phyloP scores from a whole-genome alignment of 2,797 vertebrate genomes.

The Rhinophrynus dorsalis region DNA sequence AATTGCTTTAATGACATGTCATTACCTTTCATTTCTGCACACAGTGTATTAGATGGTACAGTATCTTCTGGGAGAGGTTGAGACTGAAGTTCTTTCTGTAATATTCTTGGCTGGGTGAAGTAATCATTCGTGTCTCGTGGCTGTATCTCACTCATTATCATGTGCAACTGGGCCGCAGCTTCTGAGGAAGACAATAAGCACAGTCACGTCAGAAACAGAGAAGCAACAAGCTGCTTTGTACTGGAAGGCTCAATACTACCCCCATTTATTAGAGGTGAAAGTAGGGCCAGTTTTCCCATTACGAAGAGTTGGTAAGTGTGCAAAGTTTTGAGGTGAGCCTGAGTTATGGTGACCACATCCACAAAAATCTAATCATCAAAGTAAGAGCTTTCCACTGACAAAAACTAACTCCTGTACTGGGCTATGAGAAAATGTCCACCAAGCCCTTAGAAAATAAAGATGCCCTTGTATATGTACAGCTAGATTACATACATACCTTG shows the following conservation, averaged over 20 bases:
- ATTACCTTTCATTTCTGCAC: constrained; percentile 63
- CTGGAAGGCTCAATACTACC: neutral
- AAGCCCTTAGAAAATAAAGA: no score
- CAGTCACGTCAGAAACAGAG: neutral
- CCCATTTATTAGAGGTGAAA: no score
- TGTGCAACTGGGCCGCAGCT: constrained; percentile 77
- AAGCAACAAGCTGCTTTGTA: constrained; percentile 21
- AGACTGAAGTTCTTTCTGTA: constrained; percentile 66
- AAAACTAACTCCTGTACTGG: no score
- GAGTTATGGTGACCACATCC: no score
- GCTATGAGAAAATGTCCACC: no score
- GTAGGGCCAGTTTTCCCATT: no score
- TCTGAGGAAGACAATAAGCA: constrained; percentile 63
- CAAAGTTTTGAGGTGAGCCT: no score
- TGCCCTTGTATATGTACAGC: no score
- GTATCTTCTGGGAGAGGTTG: constrained; percentile 51
- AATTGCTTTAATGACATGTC: constrained; percentile 47
- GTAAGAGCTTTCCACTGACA: no score
- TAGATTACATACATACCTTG: no score
- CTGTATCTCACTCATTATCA: constrained; percentile 89
- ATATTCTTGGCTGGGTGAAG: constrained; percentile 80
- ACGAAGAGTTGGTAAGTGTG: no score
- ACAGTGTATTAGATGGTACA: constrained; percentile 37
- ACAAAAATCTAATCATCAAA: no score
- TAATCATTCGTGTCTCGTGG: constrained; percentile 92